phyloP scores from a whole-genome alignment of 2,888 invertebrate species.

The Liposcelis brunnea region DNA sequence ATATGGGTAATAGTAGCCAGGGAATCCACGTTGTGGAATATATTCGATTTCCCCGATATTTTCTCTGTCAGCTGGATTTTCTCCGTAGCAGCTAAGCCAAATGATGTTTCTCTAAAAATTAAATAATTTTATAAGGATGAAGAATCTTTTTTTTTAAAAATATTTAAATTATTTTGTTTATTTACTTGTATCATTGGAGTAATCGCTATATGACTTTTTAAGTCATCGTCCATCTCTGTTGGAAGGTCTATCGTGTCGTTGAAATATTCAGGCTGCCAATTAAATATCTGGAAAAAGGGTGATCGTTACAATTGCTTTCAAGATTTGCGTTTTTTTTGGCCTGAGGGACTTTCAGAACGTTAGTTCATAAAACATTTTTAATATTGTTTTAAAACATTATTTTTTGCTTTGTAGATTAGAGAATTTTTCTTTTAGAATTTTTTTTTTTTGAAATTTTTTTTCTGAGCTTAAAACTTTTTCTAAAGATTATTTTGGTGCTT shows the following conservation, averaged over 20 bases:
- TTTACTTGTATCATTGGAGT: conserved; percentile 10
- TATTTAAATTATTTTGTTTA: not conserved
- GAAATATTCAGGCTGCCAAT: conserved; percentile 28
- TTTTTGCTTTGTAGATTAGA: too few species aligned
- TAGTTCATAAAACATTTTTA: too few species aligned
- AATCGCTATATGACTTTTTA: conserved; percentile 20
- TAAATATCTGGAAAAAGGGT: conserved; percentile 25
- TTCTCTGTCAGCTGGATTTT: conserved; percentile 81
- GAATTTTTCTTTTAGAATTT: too few species aligned
- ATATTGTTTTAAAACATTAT: too few species aligned
- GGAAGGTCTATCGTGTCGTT: conserved; percentile 22
- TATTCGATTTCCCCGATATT: conserved; percentile 74
- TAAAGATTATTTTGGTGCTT: too few species aligned
- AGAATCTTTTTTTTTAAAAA: not conserved
- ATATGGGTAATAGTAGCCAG: conserved; percentile 79
- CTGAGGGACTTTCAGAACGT: too few species aligned
- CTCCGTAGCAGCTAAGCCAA: conserved; percentile 88
- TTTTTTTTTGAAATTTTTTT: too few species aligned
- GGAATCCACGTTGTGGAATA: conserved; percentile 65
- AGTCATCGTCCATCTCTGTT: conserved; percentile 21
- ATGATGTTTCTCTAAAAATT: conserved; percentile 50
- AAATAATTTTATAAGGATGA: conserved; percentile 17
- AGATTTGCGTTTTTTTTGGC: not conserved
- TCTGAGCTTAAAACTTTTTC: too few species aligned
- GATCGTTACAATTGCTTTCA: not conserved